Base-by-base conservation (phyloP, 2,113 vertebrate species). In the Pao palembangensis region DNA sequence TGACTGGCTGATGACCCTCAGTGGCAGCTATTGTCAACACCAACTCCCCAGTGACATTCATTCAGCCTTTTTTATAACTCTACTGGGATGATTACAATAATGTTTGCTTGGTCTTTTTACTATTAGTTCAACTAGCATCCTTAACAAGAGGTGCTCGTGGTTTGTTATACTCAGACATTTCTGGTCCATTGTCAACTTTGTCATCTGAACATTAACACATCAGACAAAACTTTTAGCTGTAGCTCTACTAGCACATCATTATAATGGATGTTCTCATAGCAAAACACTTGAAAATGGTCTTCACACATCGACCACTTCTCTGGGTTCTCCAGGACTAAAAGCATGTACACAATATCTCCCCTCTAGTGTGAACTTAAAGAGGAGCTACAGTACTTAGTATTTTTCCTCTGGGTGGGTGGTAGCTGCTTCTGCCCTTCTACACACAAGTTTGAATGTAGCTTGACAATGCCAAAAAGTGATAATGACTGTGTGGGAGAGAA, bases 401-500 rank as follows among this genome's bases (percentile, higher is more conserved):
- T 71, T 57, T 60, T n/a, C 53, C 44, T 19, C 61, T 47, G 50
- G 63, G 74, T 63, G 72, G 75, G 52, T 66, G 70, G 66, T 70
- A 68, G 53, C 48, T 68, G 56, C 64, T 52, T 18, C 58, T 54
- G 61, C 71, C 52, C 49, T 20, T 73, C 42, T 34, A 6, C 57
- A 23, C 58, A 67, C 48, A 55, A 58, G 51, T 67, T 77, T 52
- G 58, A 73, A 71, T 61, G 46, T 60, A 59, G 55, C 55, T 55
- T 52, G 42, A 71, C 61, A 69, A 65, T 51, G 44, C 56, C 49
- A 65, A 78, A 60, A 78, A 50, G 69, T 52, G 62, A 64, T 69
- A 53, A 65, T 61, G 48, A 63, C 42, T 79, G 78, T 58, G 79
- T 79, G 61, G 67, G 78, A 38, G 69, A 61, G 62, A 51, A 64